Evolutionary conservation across 2,113 vertebrate genomes (phyloP).

Genomic region (Podiceps cristatus): DNA sequence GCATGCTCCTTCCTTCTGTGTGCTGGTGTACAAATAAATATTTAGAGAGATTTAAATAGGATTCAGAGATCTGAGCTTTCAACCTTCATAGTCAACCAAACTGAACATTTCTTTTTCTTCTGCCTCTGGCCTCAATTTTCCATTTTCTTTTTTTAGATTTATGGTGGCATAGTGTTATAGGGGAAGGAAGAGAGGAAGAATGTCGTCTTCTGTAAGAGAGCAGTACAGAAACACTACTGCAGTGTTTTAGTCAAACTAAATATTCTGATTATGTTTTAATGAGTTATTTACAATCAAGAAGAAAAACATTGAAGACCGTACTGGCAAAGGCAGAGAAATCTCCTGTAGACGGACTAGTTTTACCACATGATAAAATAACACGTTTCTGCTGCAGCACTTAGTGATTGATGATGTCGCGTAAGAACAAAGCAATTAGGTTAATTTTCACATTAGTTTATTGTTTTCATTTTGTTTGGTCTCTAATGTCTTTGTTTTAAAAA

Average conservation of each 20-base stretch:
- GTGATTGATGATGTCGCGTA: slow-evolving; percentile 14
- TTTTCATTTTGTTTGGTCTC: slow-evolving; percentile 23
- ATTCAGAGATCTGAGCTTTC: neutral
- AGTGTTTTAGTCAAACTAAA: neutral
- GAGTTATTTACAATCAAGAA: neutral
- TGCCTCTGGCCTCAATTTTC: neutral
- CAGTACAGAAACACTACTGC: neutral
- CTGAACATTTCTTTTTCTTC: neutral
- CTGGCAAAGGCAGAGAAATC: neutral
- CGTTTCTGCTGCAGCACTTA: neutral
- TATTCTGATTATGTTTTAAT: neutral
- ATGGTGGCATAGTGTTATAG: neutral
- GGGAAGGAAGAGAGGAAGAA: neutral
- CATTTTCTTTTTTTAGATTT: neutral
- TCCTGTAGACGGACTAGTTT: neutral
- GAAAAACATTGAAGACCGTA: neutral
- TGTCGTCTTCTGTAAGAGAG: neutral
- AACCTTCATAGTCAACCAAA: neutral
- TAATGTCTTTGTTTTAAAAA: slow-evolving; percentile 19
- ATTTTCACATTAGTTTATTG: slow-evolving; percentile 42
- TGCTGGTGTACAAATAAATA: neutral
- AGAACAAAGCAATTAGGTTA: slow-evolving; percentile 39
- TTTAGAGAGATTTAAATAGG: neutral
- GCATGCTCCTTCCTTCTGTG: neutral
- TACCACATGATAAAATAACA: neutral